Evolutionary conservation across 1,140 invertebrate species (phyloP), one percentile per base, ranked within the genome.

Genomic region (Bombus consobrinus): DNA sequence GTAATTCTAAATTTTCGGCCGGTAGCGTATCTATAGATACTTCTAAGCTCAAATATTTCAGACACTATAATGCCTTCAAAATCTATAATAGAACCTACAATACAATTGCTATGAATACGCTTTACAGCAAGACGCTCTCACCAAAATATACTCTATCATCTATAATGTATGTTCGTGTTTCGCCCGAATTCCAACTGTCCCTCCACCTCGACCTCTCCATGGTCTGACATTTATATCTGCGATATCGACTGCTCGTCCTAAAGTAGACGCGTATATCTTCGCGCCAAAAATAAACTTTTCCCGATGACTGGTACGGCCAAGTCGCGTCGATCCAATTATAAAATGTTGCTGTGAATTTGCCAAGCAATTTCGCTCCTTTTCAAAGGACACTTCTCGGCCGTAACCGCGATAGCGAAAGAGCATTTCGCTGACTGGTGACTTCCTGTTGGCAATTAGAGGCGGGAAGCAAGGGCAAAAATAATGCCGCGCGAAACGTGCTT

Each of bases 371-470:
- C 79, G 81, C 72, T 86, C 64, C 77, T 76, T 90, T 86, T 47
- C 86, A 76, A 78, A 84, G 89, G 68, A 89, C 80, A 69, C 74
- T 74, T 66, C 28, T n/a, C 28, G 32, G 25, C 72, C 69, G 85
- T 87, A 41, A 53, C 69, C 89, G 86, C 88, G 84, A 85, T 80
- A 73, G n/a, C 34, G 37, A 28, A 4, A 39, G 74, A 41, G 41
- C 59, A 57, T 39, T 57, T 68, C 71, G 85, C 43, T 88, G 90
- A 92, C 89, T 91, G 86, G 87, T 91, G 87, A 85, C 92, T 93
- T 93, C 83, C 92, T 92, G 87, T 78, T 85, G 87, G 90, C 91
- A 92, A 93, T 93, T 93, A 93, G 89, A 69, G 80, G 91, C 71
- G 72, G 77, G 78, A 86, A 85, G 74, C 62, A 81, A 75, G 83